phyloP scores from a whole-genome alignment of 2,888 invertebrate genomes.

The Yponomeuta sedellus region DNA sequence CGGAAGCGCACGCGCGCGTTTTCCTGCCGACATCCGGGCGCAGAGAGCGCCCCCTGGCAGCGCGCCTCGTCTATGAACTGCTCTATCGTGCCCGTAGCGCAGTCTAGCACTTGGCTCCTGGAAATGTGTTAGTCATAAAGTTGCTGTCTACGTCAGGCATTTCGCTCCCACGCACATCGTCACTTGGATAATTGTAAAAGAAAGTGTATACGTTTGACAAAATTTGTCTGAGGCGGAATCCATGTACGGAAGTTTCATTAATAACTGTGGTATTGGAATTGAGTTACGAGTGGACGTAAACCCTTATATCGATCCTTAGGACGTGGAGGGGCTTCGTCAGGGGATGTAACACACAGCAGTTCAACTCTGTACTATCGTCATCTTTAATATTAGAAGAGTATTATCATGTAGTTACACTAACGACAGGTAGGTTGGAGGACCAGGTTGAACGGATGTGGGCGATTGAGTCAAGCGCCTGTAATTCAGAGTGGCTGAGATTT shows the following conservation, averaged over 20 bases:
- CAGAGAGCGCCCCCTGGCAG: constrained; percentile 33
- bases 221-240: no score
- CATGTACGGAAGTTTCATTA: no score
- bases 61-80: constrained; percentile 40
- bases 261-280: no score
- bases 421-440: no score
- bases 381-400: no score
- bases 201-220: no score
- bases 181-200: no score
- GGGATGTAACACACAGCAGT: constrained; percentile 43
- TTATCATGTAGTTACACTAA: no score
- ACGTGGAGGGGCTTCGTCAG: constrained; percentile 52
- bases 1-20: constrained; percentile 31
- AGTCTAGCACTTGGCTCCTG: constrained; percentile 61
- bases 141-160: background rate
- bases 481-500: no score
- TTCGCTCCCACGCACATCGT: background rate
- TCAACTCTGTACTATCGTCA: no score
- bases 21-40: constrained; percentile 7
- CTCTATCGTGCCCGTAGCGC: constrained; percentile 52
- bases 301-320: constrained; percentile 33
- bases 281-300: constrained; percentile 30
- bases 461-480: no score
- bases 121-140: background rate
- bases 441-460: no score